A percentile compares a stretch with the other conserved stretches of the same genome.
Conservation (phyloP, 2,797 vertebrate species). For the Eulemur rubriventer region DNA sequence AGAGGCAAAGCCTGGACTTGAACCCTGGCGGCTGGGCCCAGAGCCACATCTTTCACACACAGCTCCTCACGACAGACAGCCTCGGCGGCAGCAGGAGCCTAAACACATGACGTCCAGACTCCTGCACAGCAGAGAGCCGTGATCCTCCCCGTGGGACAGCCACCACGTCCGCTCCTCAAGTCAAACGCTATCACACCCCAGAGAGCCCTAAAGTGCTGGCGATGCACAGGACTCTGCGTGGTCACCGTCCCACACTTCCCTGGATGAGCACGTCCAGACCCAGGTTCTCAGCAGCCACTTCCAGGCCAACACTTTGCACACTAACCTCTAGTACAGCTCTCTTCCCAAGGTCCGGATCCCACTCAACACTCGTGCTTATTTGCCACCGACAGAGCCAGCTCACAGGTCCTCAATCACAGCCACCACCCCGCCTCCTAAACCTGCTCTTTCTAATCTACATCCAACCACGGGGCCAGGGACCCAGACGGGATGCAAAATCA, state of each 20-base stretch:
- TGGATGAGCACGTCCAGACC: neutral
- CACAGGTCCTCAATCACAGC: no score
- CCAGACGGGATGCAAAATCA: no score
- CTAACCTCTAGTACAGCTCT: neutral
- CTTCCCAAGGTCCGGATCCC: neutral
- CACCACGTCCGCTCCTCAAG: neutral
- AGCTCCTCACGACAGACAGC: fast-evolving
- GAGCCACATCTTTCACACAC: neutral
- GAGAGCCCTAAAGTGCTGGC: no score
- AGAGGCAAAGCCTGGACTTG: neutral
- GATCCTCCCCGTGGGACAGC: neutral
- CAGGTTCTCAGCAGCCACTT: fast-evolving
- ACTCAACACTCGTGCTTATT: neutral
- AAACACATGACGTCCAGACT: neutral
- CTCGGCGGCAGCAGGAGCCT: neutral
- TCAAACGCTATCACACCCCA: fast-evolving
- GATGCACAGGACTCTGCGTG: neutral
- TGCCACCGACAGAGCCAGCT: no score
- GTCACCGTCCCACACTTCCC: fast-evolving
- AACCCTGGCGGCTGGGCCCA: neutral
- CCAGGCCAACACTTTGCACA: neutral
- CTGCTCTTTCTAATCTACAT: neutral
- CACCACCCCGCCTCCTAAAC: neutral
- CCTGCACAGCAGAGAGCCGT: fast-evolving
- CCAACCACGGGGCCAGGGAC: neutral